Evolutionary conservation across 2,797 vertebrate genomes (phyloP), one percentile per base, ranked within the genome.

Genomic region (Streptopelia turtur): DNA sequence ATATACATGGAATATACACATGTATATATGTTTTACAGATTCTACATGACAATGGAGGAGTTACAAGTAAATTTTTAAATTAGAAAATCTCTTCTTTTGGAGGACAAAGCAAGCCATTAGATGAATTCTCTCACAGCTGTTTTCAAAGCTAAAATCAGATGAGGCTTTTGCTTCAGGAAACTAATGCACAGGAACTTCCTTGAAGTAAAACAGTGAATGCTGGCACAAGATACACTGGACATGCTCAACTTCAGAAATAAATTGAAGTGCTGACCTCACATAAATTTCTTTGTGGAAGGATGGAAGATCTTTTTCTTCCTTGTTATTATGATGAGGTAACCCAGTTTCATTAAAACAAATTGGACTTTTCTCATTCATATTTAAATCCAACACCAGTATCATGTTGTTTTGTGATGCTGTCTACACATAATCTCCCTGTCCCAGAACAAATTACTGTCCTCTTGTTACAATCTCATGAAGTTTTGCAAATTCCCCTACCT

Each of bases 61-160:
- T 24, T 65, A 55, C 24, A 94, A 79, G 53, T 35, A 72, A 69
- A 55, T 20, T 74, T 69, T 78, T 52, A 7, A 53, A 59, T 72
- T 49, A 60, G 57, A 91, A 88, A 86, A 80, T 27, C 21, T 69
- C 57, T 74, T 89, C 41, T 87, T 93, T 74, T 25, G 60, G 24
- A 14, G 43, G 53, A 82, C 69, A 83, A 47, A 22, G 20, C 12
- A 91, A 64, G 47, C 27, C 65, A 47, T 52, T 37, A 87, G 45
- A 83, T 71, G 64, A 90, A 66, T 49, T 60, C 11, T 71, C 9
- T 77, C 77, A 83, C 4, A 49, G 20, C 16, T 45, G 35, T 56
- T 81, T 90, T 83, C 61, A 78, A 9, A 72, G 63, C 41, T 72
- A 78, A 90, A 94, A 94, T 86, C 70, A 81, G 53, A 23, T 47